Conservation (phyloP, 35 echinoderm and acorn worm genomes). For the Heliocidaris tuberculata region DNA sequence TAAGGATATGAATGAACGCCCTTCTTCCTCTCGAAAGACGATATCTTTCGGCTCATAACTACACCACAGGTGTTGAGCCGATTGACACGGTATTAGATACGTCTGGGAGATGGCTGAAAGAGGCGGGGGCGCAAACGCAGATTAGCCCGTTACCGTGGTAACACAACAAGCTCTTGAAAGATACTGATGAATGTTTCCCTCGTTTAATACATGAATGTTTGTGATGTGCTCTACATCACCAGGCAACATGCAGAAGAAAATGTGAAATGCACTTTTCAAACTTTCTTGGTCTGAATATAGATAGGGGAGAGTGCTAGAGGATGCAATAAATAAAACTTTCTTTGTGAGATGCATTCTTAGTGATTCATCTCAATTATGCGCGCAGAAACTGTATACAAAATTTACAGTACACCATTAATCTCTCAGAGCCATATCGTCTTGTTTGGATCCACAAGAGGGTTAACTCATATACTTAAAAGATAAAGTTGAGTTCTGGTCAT, state of each 20-base stretch:
- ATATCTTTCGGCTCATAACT: too few species aligned
- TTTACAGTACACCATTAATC: too few species aligned
- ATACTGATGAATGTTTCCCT: neutral
- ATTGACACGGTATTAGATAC: neutral
- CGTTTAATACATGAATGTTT: neutral
- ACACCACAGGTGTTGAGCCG: neutral
- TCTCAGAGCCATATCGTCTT: too few species aligned
- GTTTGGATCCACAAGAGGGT: too few species aligned
- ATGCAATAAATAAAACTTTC: neutral
- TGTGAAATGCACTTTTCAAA: too few species aligned
- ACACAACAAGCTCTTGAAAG: conserved; percentile 16
- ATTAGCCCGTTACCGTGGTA: neutral
- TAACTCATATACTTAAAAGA: too few species aligned
- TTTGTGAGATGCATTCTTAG: neutral
- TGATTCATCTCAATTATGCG: neutral
- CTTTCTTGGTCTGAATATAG: neutral
- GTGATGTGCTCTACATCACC: neutral
- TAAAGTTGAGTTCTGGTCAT: too few species aligned
- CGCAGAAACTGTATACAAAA: too few species aligned
- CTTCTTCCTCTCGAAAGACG: too few species aligned
- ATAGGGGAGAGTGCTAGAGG: neutral
- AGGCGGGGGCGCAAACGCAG: neutral
- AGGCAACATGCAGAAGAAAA: neutral
- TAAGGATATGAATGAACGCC: too few species aligned
- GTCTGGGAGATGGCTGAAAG: neutral